These are phyloP conservation scores for Lochmaea crataegi DNA, from an alignment of 2,888 invertebrate genomes.

Conservation along the genomic window DNA sequence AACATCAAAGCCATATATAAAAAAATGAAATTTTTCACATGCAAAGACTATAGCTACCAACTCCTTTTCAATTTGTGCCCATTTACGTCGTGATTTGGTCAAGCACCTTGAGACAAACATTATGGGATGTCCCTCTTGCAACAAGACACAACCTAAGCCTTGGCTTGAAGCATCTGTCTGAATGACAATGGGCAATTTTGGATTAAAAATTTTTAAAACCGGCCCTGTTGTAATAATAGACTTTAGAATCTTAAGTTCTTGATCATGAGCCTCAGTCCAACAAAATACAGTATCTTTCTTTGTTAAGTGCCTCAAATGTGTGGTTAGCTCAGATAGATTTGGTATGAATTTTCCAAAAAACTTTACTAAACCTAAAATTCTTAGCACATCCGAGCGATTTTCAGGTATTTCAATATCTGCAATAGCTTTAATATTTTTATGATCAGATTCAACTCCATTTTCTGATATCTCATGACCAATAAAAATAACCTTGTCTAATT, in stretches of 20 bases:
- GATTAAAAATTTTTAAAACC: neutral
- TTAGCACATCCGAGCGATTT: conserved; percentile 36
- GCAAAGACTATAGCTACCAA: too few relatives aligned
- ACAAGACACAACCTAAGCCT: neutral
- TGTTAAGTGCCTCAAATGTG: conserved; percentile 33
- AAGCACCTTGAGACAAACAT: neutral
- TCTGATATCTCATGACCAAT: neutral
- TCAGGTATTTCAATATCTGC: conserved; percentile 22
- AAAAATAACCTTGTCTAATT: neutral
- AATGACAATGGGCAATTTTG: neutral
- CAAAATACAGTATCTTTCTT: conserved; percentile 34
- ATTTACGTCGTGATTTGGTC: neutral
- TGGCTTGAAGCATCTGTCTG: neutral
- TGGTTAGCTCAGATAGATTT: conserved; percentile 33
- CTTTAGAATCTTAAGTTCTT: neutral
- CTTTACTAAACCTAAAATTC: conserved; percentile 42
- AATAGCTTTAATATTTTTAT: conserved; percentile 39
- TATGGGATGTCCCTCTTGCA: neutral
- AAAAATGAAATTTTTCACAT: too few relatives aligned
- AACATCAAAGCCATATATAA: too few relatives aligned
- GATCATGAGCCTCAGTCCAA: conserved; percentile 21
- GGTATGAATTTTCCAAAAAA: conserved; percentile 44
- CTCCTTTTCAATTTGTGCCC: too few relatives aligned
- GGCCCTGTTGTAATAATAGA: neutral
- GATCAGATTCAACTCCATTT: conserved; percentile 32